Conservation (phyloP, 35 echinoderm and acorn worm species). For the Ophioderma brevispina region DNA sequence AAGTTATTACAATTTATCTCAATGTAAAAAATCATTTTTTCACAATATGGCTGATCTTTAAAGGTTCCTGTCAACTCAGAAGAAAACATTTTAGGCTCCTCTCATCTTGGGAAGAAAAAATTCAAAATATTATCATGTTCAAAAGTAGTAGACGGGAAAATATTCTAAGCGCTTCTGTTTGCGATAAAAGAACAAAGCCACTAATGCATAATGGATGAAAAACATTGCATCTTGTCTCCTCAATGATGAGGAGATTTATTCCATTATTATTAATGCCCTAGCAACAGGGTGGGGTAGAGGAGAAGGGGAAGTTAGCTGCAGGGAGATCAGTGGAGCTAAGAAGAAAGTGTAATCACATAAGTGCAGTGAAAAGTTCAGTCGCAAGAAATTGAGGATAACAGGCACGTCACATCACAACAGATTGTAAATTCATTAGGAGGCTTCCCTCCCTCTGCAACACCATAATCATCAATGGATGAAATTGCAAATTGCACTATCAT, state of each 20-base stretch:
- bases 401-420: not conserved
- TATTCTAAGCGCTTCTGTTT: too few species aligned
- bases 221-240: not conserved
- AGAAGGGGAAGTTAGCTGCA: not conserved
- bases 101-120: too few species aligned
- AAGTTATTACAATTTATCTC: too few species aligned
- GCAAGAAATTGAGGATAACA: not conserved
- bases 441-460: not conserved
- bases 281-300: not conserved
- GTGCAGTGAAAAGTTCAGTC: not conserved
- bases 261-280: not conserved
- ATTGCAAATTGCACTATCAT: conserved; percentile 14
- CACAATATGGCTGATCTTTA: too few species aligned
- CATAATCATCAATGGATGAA: not conserved
- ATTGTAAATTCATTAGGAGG: not conserved
- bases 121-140: too few species aligned
- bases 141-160: too few species aligned
- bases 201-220: not conserved
- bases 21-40: too few species aligned
- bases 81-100: too few species aligned
- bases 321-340: not conserved
- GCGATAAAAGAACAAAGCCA: too few species aligned
- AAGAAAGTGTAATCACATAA: not conserved
- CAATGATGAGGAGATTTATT: not conserved
- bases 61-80: too few species aligned